Conservation (phyloP, 2,797 vertebrate genomes). For the Bryconaethiops microstoma region DNA sequence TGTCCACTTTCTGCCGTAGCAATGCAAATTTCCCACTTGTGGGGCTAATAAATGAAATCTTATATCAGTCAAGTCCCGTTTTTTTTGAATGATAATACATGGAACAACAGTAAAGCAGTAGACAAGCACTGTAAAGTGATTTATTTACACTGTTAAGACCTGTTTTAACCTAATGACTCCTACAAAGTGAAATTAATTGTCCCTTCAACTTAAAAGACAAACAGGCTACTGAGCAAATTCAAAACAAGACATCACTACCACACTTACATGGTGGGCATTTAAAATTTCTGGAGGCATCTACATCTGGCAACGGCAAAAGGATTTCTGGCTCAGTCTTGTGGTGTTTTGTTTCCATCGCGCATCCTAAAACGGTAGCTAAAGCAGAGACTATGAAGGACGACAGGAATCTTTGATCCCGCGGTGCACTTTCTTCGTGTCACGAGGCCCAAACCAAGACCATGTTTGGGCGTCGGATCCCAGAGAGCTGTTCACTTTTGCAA, state of each 20-base stretch:
- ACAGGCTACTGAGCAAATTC: neutral
- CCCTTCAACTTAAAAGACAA: neutral
- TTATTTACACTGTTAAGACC: neutral
- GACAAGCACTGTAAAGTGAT: neutral
- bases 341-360: neutral
- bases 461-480: conserved; percentile 49
- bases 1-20: no score
- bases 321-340: neutral
- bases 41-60: no score
- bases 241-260: neutral
- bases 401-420: conserved; percentile 15
- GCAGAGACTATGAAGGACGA: neutral
- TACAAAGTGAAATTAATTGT: neutral
- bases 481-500: conserved; percentile 30
- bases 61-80: neutral
- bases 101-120: neutral
- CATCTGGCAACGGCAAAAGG: neutral
- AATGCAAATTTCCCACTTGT: no score
- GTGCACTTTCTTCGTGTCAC: conserved; percentile 50
- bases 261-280: neutral
- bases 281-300: neutral
- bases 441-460: conserved; percentile 44
- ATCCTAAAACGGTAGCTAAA: conserved; percentile 25
- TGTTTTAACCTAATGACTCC: neutral
- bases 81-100: neutral